A percentile compares a stretch with the other conserved stretches of the same genome.
Conservation (phyloP, 2,888 invertebrate genomes). For the Lithophane leautieri region DNA sequence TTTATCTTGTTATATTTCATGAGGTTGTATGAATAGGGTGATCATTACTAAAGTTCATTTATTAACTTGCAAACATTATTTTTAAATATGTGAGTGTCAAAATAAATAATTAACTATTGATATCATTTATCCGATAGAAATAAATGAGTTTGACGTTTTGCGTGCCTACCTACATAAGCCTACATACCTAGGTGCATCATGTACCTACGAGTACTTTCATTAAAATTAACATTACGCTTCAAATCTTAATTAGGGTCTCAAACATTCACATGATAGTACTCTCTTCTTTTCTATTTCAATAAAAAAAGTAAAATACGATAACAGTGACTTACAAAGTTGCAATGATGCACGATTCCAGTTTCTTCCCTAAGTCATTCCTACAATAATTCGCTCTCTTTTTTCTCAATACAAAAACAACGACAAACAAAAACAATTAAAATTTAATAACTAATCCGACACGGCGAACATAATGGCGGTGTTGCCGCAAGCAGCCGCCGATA, state of each 20-base stretch:
- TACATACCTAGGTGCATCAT: not conserved
- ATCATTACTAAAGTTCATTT: not conserved
- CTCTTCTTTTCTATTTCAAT: not conserved
- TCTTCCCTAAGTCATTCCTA: too few relatives aligned
- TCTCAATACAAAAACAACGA: not conserved
- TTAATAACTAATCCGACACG: slow-evolving; percentile 46
- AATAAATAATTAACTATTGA: not conserved
- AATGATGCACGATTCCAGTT: not conserved
- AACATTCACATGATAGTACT: too few relatives aligned
- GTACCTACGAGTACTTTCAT: not conserved
- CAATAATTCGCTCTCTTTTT: not conserved
- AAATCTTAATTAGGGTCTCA: not conserved
- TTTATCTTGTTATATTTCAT: not conserved
- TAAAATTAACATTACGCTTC: not conserved
- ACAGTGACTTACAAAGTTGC: not conserved
- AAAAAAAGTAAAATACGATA: not conserved
- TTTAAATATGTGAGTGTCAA: not conserved
- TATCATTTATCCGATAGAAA: not conserved
- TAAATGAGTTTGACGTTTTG: too few relatives aligned
- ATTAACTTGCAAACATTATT: slow-evolving; percentile 16
- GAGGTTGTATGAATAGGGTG: not conserved
- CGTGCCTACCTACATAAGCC: too few relatives aligned
- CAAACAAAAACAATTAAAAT: slow-evolving; percentile 35
- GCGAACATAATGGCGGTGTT: slow-evolving; percentile 49
- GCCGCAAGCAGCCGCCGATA: slow-evolving; percentile 64